Evolutionary conservation across 2,797 vertebrate species (phyloP).

Genomic region (Falco naumanni): DNA sequence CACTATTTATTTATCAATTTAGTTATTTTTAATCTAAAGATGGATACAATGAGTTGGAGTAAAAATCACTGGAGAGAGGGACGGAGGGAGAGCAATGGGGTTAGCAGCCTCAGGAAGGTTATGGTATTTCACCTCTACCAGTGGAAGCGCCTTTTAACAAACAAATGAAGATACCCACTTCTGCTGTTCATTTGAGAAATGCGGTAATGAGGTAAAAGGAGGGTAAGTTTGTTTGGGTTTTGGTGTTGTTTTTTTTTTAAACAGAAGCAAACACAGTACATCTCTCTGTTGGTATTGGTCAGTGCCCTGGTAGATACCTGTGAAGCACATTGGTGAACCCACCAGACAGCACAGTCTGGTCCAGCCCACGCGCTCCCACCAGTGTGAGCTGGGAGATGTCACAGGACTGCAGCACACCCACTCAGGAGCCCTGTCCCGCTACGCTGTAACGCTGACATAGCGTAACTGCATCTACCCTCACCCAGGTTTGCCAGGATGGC

Average conservation of each 20-base stretch:
- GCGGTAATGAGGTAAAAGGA: background rate
- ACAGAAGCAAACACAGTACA: background rate
- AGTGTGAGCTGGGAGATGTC: background rate
- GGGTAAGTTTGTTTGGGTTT: background rate
- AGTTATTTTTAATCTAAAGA: background rate
- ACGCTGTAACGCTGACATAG: background rate
- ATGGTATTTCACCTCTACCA: background rate
- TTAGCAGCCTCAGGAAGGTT: background rate
- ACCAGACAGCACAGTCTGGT: background rate
- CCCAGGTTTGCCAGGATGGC: background rate
- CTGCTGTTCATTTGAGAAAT: background rate
- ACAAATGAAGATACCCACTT: background rate
- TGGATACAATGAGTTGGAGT: background rate
- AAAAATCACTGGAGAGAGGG: background rate
- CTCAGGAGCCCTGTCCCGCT: background rate
- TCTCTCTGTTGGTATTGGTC: background rate
- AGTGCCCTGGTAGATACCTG: background rate
- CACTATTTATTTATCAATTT: background rate
- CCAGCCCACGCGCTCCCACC: background rate
- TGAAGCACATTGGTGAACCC: background rate
- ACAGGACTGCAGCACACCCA: background rate
- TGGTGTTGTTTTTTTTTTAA: background rate
- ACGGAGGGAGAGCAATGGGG: background rate
- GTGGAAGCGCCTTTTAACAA: background rate
- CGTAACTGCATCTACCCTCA: background rate